These are phyloP conservation scores for Gymnoscopelus braueri DNA, from an alignment of 2,797 vertebrate species.

Conservation along the genomic window DNA sequence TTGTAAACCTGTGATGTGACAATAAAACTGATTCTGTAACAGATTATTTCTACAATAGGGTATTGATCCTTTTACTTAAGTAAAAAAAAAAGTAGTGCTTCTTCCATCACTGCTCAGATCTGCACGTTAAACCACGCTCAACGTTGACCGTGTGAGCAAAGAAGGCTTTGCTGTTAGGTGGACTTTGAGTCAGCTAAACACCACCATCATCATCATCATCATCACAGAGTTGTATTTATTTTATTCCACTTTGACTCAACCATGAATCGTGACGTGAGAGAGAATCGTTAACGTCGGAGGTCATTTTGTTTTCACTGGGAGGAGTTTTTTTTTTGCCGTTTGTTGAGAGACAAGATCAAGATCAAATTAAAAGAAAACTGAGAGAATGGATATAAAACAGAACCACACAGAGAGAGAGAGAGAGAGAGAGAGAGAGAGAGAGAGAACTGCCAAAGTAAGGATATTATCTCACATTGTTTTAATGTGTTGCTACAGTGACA, in stretches of 20 bases:
- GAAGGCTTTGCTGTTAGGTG: no score
- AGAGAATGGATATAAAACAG: conserved; percentile 36
- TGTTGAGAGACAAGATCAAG: conserved; percentile 11
- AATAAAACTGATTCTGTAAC: no score
- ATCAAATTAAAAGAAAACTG: conserved; percentile 8
- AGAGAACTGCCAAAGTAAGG: conserved; percentile 42
- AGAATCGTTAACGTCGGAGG: neutral
- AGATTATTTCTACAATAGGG: no score
- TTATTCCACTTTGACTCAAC: neutral
- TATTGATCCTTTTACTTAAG: no score
- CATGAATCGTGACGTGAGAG: neutral
- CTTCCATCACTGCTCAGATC: no score
- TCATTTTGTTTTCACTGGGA: neutral
- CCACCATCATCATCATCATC: no score
- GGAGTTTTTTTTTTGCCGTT: conserved; percentile 6
- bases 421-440: conserved; percentile 37
- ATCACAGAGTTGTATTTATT: neutral
- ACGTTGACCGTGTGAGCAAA: no score
- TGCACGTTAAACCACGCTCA: no score
- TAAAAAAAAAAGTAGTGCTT: no score
- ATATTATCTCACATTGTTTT: conserved; percentile 69
- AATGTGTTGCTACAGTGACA: conserved; percentile 43
- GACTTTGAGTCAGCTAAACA: no score
- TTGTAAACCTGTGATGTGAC: no score
- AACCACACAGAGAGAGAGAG: conserved; percentile 22